phyloP scores from a whole-genome alignment of 2,113 vertebrate genomes.

The Podarcis raffonei region DNA sequence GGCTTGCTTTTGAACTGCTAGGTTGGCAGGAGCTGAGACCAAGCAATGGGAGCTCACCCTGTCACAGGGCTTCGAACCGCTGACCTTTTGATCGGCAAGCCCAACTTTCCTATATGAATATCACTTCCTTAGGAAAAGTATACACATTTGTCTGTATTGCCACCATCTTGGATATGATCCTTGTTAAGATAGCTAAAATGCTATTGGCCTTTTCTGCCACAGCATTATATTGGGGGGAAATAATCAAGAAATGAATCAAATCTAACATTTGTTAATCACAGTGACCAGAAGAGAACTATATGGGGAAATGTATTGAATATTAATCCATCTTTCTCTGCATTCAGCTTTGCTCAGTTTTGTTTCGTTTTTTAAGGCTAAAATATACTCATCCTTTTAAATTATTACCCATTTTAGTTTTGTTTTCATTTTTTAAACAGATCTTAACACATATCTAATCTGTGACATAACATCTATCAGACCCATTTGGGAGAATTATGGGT shows the following conservation, averaged over 20 bases:
- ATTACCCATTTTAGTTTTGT: neutral
- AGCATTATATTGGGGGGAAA: neutral
- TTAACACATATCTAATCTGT: neutral
- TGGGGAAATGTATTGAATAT: neutral
- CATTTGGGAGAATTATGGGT: neutral
- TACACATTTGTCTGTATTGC: neutral
- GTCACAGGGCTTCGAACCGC: too few species aligned
- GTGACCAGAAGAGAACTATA: neutral
- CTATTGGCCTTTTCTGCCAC: neutral
- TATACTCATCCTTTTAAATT: neutral
- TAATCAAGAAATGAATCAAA: constrained; percentile 13
- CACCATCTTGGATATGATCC: neutral
- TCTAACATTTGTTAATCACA: neutral
- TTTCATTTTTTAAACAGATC: neutral
- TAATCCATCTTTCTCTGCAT: neutral
- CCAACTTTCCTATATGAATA: neutral
- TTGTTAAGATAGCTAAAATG: neutral
- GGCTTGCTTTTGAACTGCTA: too few species aligned
- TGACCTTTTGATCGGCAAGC: too few species aligned
- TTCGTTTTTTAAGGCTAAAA: neutral
- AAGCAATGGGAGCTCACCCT: too few species aligned
- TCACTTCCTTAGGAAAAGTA: neutral
- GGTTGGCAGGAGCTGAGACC: too few species aligned
- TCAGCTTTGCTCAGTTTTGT: neutral
- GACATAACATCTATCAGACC: neutral